Evolutionary conservation across 1,140 invertebrate species (phyloP), one percentile per base, ranked within the genome.

Genomic region (Atta texana): DNA sequence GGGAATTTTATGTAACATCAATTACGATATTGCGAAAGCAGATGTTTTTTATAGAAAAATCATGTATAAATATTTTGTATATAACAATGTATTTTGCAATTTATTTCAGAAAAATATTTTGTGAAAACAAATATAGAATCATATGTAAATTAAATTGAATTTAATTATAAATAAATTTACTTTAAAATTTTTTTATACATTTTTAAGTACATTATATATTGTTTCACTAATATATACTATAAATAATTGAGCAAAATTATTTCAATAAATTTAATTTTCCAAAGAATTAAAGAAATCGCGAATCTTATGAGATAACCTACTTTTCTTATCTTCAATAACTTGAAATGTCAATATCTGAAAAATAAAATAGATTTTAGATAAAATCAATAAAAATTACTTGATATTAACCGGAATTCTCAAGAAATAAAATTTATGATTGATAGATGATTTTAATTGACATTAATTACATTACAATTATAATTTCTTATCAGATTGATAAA

Each of bases 41-140:
- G 3, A 18, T 64, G n/a, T 71, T 44, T 44, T 14, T 14, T 39
- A n/a, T n/a, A 55, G 14, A 57, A 81, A 69, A 81, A 44, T 80
- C 16, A 31, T 66, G 55, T n/a, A 49, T 6, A 66, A 16, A 76
- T 39, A 21, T 75, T 34, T 34, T n/a, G 39, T 24, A 12, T n/a
- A 24, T 2, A 16, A 49, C n/a, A 69, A 39, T 18, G 28, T n/a
- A 28, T 28, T n/a, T 64, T 64, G 10, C 12, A n/a, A 63, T 51
- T 14, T 12, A 44, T 24, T 31, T 31, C 0, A 49, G 3, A 63
- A 63, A 57, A 44, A 63, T 57, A 77, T 28, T 28, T 28, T n/a
- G 4, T n/a, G 16, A 49, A 63, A 57, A 7, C 2, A 49, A 34
- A 74, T 31, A 14, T 16, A 75, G 16, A 63, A 21, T 72, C 10